Conservation (phyloP, 1,140 invertebrate species). For the Drosophila tristis region DNA sequence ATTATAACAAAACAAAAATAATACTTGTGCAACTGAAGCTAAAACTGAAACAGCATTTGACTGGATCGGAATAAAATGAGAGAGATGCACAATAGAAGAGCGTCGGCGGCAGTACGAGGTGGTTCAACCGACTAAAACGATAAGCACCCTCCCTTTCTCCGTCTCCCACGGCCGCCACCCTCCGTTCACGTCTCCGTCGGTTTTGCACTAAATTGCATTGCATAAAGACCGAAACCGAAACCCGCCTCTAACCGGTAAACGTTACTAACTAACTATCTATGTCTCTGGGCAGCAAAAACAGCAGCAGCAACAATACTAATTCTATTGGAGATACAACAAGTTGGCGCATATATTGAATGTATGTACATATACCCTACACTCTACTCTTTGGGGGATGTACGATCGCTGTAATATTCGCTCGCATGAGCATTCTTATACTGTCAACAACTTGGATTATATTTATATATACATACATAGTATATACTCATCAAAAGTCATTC, state of each 20-base stretch:
- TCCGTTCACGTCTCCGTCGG: not conserved
- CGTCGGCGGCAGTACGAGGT: constrained; percentile 38
- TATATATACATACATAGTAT: too few relatives aligned
- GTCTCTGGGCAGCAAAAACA: constrained; percentile 28
- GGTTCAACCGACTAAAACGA: constrained; percentile 42
- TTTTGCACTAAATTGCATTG: constrained; percentile 57
- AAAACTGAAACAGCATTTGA: constrained; percentile 42
- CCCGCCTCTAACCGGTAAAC: constrained; percentile 53
- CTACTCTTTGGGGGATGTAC: not conserved
- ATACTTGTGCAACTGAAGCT: constrained; percentile 14
- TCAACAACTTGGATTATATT: constrained; percentile 11
- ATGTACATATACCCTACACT: constrained; percentile 23
- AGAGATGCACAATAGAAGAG: constrained; percentile 29
- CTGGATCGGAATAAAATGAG: constrained; percentile 18
- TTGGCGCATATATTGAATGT: constrained; percentile 14
- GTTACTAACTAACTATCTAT: constrained; percentile 35
- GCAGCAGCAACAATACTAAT: constrained; percentile 27
- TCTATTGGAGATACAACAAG: constrained; percentile 24
- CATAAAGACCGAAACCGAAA: constrained; percentile 38
- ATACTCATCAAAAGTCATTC: constrained; percentile 13
- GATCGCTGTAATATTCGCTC: not conserved
- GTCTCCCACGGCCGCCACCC: constrained; percentile 4
- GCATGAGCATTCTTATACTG: not conserved
- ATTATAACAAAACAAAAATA: constrained; percentile 10
- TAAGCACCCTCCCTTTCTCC: constrained; percentile 55